Percentiles rank a stretch among this genome's conserved stretches.
phyloP scores from a whole-genome alignment of 2,888 invertebrate genomes.

The Panopea generosa region DNA sequence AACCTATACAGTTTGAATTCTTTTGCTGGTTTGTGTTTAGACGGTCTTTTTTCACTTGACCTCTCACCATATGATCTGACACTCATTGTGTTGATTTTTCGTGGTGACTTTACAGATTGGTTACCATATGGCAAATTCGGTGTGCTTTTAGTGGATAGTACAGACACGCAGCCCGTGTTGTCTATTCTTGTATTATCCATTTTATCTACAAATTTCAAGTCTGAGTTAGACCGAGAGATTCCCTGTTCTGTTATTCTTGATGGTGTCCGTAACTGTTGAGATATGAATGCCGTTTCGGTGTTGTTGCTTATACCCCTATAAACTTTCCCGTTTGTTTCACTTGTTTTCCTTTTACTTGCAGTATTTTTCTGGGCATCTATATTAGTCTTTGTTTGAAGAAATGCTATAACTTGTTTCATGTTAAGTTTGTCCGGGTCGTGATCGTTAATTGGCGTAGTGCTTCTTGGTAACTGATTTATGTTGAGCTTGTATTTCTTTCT shows the following conservation, averaged over 20 bases:
- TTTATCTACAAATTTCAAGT: slow-evolving; percentile 13
- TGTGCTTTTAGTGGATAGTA: slow-evolving; percentile 61
- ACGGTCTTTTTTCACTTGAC: slow-evolving; percentile 30
- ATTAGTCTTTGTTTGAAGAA: slow-evolving; percentile 68
- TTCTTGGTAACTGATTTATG: slow-evolving; percentile 74
- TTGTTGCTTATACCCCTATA: no score
- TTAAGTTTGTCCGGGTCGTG: slow-evolving; percentile 79
- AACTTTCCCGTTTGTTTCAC: neutral
- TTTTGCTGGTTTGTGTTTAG: slow-evolving; percentile 48
- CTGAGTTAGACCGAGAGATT: slow-evolving; percentile 4
- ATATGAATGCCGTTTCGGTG: no score
- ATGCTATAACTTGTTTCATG: slow-evolving; percentile 78
- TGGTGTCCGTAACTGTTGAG: no score
- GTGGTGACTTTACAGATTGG: slow-evolving; percentile 9
- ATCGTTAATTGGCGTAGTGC: slow-evolving; percentile 76
- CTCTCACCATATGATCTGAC: slow-evolving; percentile 37
- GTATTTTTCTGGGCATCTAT: slow-evolving; percentile 46
- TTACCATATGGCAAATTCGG: slow-evolving; percentile 45
- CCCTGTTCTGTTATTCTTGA: no score
- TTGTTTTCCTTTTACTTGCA: neutral
- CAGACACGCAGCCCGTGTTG: slow-evolving; percentile 50
- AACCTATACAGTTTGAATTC: slow-evolving; percentile 75
- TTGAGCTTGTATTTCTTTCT: slow-evolving; percentile 72
- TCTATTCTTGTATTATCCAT: slow-evolving; percentile 17
- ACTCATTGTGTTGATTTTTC: slow-evolving; percentile 24